Evolutionary conservation across 2,888 invertebrate genomes (phyloP), one percentile per base, ranked within the genome.

Genomic region (Parochlus steinenii): DNA sequence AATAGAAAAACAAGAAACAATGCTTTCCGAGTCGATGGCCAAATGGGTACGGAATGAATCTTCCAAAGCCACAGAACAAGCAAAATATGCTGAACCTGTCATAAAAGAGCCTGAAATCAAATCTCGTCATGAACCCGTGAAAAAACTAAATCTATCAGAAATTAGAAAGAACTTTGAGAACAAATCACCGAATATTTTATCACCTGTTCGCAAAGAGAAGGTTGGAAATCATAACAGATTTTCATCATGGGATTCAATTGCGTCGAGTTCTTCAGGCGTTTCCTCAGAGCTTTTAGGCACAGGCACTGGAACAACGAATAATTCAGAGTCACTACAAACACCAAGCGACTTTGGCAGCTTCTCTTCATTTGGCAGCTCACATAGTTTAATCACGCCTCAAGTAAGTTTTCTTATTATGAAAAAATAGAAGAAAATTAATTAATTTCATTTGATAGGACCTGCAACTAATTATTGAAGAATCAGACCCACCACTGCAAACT

Each of bases 401-500:
- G 36, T 33, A n/a, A 6, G 8, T 11, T n/a, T 6, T n/a, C n/a
- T 26, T n/a, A 26, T 6, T n/a, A 29, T 12, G 30, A 18, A 4
- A n/a, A 17, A 16, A n/a, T n/a, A n/a, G n/a, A n/a, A n/a, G n/a
- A 29, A 6, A 29, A 29, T 29, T 29, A 15, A 29, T 29, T 29
- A n/a, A 18, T 18, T 31, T 4, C 20, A n/a, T 33, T 29, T 18
- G 41, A 8, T 43, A 63, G 58, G 74, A 75, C 50, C 54, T 74
- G 37, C 71, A 71, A 40, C 65, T 67, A 47, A 58, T 74, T 39
- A 69, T 74, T 33, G 73, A 74, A 46, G 73, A 74, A 42, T 74
- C 74, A 4, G 69, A 69, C 49, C 69, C 69, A 41, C 69, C 68
- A n/a, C 52, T 72, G 64, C 73, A 52, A 65, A 74, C 52, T 42